phyloP scores from a whole-genome alignment of 2,888 invertebrate species.

The Oconnorella tubifera region DNA sequence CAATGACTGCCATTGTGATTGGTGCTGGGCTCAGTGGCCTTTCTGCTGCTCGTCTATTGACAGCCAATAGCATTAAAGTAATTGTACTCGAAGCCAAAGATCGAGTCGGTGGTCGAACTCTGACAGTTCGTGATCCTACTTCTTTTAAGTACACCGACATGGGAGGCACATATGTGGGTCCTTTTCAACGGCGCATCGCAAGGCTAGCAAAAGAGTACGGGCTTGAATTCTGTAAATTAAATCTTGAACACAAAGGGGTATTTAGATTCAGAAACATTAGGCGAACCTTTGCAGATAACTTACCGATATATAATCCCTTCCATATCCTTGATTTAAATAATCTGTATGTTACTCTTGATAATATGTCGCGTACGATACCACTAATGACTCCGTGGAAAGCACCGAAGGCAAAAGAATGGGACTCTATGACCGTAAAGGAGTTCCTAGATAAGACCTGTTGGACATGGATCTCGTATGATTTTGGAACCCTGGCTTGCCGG shows the following conservation, averaged over 20 bases:
- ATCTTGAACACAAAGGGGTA: constrained; percentile 36
- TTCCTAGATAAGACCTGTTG: constrained; percentile 39
- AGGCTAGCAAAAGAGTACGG: constrained; percentile 39
- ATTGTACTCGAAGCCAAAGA: constrained; percentile 51
- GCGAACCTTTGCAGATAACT: neutral
- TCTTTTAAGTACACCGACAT: constrained; percentile 36
- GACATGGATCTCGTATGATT: constrained; percentile 30
- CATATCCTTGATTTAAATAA: constrained; percentile 20
- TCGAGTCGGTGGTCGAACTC: constrained; percentile 57
- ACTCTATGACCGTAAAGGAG: constrained; percentile 39
- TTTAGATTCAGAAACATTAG: constrained; percentile 9
- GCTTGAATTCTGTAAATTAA: constrained; percentile 37
- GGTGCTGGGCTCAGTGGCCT: constrained; percentile 37
- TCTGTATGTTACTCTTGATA: neutral
- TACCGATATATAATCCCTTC: constrained; percentile 18
- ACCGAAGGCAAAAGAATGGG: constrained; percentile 41
- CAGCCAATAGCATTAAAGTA: constrained; percentile 41
- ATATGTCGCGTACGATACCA: constrained; percentile 37
- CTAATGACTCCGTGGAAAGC: constrained; percentile 41
- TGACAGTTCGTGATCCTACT: constrained; percentile 41
- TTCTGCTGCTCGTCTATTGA: constrained; percentile 45
- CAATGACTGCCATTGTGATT: constrained; percentile 2
- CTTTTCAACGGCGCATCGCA: constrained; percentile 40
- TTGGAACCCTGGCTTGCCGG: neutral
- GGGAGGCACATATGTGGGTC: constrained; percentile 45